These are phyloP conservation scores for Channallabes apus DNA, from an alignment of 2,797 vertebrate species.

Conservation along the genomic window DNA sequence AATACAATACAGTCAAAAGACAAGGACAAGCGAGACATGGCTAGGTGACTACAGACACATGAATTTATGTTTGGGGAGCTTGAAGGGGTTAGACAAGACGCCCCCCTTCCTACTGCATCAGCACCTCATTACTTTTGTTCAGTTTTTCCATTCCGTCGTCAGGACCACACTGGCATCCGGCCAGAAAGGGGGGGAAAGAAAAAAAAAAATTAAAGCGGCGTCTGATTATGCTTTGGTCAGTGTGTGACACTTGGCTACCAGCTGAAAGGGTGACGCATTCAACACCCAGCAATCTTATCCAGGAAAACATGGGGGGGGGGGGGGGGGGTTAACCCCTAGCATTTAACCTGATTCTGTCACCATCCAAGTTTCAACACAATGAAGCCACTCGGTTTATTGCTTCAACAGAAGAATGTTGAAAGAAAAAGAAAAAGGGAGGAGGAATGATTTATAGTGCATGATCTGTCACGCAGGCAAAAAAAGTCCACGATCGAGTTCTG, in stretches of 20 bases:
- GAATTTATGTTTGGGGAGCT: neutral
- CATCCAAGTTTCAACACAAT: neutral
- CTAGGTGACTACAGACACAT: neutral
- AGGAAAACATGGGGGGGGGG: neutral
- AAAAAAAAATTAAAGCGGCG: neutral
- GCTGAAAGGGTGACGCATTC: conserved; percentile 40
- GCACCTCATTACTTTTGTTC: conserved; percentile 19
- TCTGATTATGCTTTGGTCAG: conserved; percentile 12
- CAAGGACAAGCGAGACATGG: neutral
- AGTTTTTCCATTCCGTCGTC: conserved; percentile 4
- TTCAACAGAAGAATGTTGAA: neutral
- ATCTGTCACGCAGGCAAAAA: too few relatives aligned
- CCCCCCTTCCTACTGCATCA: neutral
- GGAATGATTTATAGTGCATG: too few relatives aligned
- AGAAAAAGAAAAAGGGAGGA: neutral
- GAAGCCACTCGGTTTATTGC: neutral
- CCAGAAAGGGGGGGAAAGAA: neutral
- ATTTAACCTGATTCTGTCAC: neutral
- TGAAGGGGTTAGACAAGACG: neutral
- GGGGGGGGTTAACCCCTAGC: neutral
- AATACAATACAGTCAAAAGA: conserved; percentile 40
- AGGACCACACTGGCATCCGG: neutral
- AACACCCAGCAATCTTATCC: conserved; percentile 20
- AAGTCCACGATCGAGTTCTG: too few relatives aligned
- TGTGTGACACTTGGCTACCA: conserved; percentile 1